Evolutionary conservation across 2,888 invertebrate genomes (phyloP).

Genomic region (Pandemis corylana): DNA sequence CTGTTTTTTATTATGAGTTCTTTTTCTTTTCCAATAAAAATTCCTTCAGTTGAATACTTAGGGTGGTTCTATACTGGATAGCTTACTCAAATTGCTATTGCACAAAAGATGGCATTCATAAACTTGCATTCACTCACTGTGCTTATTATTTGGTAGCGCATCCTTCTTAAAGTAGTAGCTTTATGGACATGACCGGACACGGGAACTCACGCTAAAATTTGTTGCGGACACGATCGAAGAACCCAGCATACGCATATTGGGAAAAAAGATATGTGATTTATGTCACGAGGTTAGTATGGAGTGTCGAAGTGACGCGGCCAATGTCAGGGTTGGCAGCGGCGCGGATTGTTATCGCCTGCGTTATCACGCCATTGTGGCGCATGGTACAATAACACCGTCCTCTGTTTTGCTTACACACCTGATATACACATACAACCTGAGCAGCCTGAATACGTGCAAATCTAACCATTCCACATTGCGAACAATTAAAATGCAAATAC

Average conservation of each 20-base stretch:
- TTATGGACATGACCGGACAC: no score
- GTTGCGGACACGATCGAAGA: neutral
- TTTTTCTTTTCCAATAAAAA: no score
- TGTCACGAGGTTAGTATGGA: neutral
- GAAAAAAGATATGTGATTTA: neutral
- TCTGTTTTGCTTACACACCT: slow-evolving; percentile 37
- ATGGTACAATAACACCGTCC: slow-evolving; percentile 52
- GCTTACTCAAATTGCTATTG: no score
- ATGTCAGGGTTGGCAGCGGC: slow-evolving; percentile 48
- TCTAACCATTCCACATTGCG: slow-evolving; percentile 4
- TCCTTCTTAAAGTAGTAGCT: no score
- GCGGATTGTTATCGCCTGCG: slow-evolving; percentile 48
- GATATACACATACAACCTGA: slow-evolving; percentile 24
- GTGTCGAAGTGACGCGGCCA: slow-evolving; percentile 24
- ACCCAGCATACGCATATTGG: neutral
- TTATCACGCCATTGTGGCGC: slow-evolving; percentile 54
- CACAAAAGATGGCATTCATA: no score
- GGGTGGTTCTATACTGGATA: no score
- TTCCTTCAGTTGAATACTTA: no score
- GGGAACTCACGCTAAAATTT: no score
- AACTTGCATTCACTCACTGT: no score
- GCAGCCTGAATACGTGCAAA: slow-evolving; percentile 8
- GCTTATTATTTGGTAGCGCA: no score
- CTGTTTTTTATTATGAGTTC: no score
- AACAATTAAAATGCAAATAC: neutral